Evolutionary conservation across 2,888 invertebrate species (phyloP).

Genomic region (Penaeus monodon): DNA sequence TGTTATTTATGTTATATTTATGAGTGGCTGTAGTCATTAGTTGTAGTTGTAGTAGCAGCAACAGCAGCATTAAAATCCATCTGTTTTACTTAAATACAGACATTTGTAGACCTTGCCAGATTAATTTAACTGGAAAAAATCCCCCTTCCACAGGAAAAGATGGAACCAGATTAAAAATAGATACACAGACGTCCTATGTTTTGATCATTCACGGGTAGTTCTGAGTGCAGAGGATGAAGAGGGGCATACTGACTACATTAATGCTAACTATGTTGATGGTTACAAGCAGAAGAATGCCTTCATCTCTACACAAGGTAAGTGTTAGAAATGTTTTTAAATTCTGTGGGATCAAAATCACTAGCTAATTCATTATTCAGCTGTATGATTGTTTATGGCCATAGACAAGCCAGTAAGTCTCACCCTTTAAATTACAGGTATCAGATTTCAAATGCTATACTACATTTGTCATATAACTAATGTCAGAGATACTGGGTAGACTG

Average conservation of each 20-base stretch:
- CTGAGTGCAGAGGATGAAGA: conserved; percentile 82
- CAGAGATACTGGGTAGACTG: no score
- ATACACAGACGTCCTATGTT: conserved; percentile 96
- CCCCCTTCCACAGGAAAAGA: conserved; percentile 55
- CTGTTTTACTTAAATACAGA: no score
- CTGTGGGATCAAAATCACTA: conserved; percentile 54
- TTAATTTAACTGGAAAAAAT: background rate
- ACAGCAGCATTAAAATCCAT: no score
- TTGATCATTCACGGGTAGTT: conserved; percentile 93
- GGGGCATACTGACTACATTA: conserved; percentile 88
- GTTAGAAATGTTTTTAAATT: conserved; percentile 5
- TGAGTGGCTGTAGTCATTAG: no score
- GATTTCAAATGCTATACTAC: no score
- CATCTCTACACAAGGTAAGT: conserved; percentile 93
- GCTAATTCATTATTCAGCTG: no score
- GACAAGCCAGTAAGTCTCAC: no score
- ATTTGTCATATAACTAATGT: no score
- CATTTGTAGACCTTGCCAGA: background rate
- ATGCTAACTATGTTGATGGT: conserved; percentile 98
- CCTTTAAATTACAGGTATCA: no score
- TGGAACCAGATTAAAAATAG: conserved; percentile 71
- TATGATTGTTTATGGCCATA: no score
- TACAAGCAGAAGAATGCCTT: conserved; percentile 98
- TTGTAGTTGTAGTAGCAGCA: no score
- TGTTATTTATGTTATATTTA: no score